Conservation (phyloP, 2,888 invertebrate species). For the Saturnia japonica region DNA sequence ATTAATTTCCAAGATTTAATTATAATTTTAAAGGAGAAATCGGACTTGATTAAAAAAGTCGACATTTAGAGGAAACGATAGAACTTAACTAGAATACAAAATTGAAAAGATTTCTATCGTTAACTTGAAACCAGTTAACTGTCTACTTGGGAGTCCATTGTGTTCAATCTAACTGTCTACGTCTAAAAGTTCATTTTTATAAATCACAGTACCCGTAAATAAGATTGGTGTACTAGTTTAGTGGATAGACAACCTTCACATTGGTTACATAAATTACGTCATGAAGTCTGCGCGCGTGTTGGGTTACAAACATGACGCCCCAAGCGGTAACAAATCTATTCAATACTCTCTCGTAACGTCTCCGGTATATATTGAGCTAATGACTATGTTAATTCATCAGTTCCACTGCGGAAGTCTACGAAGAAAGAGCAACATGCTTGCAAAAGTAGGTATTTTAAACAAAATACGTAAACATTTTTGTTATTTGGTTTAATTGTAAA, state of each 20-base stretch:
- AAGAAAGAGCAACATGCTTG: constrained; percentile 75
- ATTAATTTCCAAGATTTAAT: constrained; percentile 22
- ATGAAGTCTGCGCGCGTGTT: constrained; percentile 59
- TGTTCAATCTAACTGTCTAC: constrained; percentile 23
- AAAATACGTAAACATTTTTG: constrained; percentile 25
- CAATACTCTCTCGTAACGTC: constrained; percentile 80
- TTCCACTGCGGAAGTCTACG: constrained; percentile 74
- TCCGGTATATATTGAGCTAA: constrained; percentile 80
- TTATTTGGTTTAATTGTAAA: constrained; percentile 25
- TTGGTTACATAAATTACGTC: constrained; percentile 80
- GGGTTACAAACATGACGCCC: constrained; percentile 71
- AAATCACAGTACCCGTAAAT: constrained; percentile 42
- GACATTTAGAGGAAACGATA: constrained; percentile 28
- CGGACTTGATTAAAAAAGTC: constrained; percentile 25
- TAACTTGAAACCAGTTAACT: constrained; percentile 31
- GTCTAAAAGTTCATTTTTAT: constrained; percentile 33
- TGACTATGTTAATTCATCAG: constrained; percentile 78
- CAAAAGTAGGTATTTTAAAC: constrained; percentile 61
- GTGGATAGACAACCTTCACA: constrained; percentile 70
- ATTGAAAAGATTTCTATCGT: constrained; percentile 37
- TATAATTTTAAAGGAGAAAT: constrained; percentile 38
- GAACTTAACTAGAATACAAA: constrained; percentile 41
- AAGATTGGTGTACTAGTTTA: constrained; percentile 47
- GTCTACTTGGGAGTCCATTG: constrained; percentile 28
- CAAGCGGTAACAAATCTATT: constrained; percentile 71